Percentiles rank a stretch among this genome's conserved stretches.
Evolutionary conservation across 2,888 invertebrate species (phyloP).

Genomic region (Thalpophila matura): DNA sequence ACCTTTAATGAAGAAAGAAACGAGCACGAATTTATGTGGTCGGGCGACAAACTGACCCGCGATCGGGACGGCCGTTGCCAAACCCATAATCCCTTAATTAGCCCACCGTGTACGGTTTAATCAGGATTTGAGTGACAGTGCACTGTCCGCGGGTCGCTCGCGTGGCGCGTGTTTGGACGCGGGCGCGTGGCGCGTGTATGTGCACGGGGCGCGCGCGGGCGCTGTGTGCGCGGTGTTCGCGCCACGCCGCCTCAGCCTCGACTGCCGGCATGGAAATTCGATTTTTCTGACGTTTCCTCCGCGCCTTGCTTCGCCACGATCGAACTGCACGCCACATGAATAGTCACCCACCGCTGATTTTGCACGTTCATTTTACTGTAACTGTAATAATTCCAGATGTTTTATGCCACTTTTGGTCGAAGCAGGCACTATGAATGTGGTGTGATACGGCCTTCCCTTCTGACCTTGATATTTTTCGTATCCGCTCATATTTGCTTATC

Average conservation of each 20-base stretch:
- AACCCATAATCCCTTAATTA: constrained; percentile 85
- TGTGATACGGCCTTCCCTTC: constrained; percentile 62
- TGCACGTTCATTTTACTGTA: constrained; percentile 82
- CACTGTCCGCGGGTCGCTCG: constrained; percentile 69
- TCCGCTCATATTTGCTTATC: constrained; percentile 59
- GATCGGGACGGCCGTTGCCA: constrained; percentile 76
- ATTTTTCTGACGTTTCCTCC: constrained; percentile 91
- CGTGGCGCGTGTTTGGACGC: constrained; percentile 66
- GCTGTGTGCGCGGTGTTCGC: constrained; percentile 84
- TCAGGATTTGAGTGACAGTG: constrained; percentile 61
- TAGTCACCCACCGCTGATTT: constrained; percentile 84
- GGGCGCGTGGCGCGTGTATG: constrained; percentile 62
- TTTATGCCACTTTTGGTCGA: constrained; percentile 79
- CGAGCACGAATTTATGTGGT: constrained; percentile 82
- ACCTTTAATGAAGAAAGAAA: constrained; percentile 85
- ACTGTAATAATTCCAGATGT: constrained; percentile 77
- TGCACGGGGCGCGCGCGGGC: constrained; percentile 81
- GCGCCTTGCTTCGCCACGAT: constrained; percentile 88
- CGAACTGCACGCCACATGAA: constrained; percentile 88
- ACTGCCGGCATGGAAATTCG: constrained; percentile 90
- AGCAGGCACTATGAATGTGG: constrained; percentile 73
- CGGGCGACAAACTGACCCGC: constrained; percentile 79
- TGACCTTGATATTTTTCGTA: constrained; percentile 72
- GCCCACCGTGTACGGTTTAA: constrained; percentile 75
- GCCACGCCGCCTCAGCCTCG: constrained; percentile 88